Base-by-base conservation (phyloP, 2,888 invertebrate species). In the Cecidostiba fungosa region DNA sequence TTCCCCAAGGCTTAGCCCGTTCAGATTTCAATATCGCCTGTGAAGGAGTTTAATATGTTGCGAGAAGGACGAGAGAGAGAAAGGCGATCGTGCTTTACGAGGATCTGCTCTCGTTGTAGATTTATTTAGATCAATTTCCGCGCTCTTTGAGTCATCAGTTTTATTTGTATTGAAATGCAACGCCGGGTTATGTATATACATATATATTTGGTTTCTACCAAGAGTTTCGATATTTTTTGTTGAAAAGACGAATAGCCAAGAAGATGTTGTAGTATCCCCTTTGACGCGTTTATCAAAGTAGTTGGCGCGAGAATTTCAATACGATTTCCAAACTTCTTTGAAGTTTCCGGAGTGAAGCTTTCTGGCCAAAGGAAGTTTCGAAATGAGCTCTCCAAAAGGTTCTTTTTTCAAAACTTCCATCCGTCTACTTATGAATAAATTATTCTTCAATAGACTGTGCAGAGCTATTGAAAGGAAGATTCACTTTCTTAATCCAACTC, bases 21-120 rank as follows among this genome's bases (percentile, higher is more conserved):
- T 26, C 59, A 54, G 77, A 83, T 83, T 83, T 77, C 77, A 70
- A 77, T 83, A 72, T 72, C 83, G 1, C n/a, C 23, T n/a, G 14
- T 43, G 12, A 1, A 54, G 3, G 32, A 78, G 23, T 47, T 82
- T 50, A 76, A 76, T 66, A 82, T 76, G 39, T 82, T 66, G 66
- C 66, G 3, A 14, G n/a, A n/a, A n/a, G n/a, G n/a, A n/a, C n/a
- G n/a, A 12, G 66, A 43, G 69, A 74, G 32, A 69, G 47, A 66
- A 50, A 47, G 50, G 66, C 23, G 16, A 66, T 76, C 23, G 62
- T 14, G 29, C 54, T 23, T 32, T 32, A 50, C 29, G 12, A 29
- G 50, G 14, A n/a, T 76, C n/a, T 32, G 29, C 54, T 54, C 54
- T 32, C 2, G 19, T 62, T 36, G 54, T n/a, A 47, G 29, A 32